Conservation (phyloP, 2,888 invertebrate genomes). For the Apodemia duryi region DNA sequence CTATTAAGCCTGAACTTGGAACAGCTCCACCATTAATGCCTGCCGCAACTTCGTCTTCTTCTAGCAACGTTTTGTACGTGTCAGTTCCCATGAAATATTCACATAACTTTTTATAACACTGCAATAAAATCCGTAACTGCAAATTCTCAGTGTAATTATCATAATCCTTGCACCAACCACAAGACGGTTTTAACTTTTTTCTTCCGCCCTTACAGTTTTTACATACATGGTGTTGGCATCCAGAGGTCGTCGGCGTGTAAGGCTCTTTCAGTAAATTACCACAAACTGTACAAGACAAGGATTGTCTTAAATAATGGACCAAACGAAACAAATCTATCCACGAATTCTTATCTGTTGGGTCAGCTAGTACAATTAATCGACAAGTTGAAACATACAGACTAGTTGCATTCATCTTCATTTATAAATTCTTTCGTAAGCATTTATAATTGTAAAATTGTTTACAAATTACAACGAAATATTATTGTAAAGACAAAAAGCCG, state of each 20-base stretch:
- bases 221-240: constrained; percentile 94
- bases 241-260: constrained; percentile 86
- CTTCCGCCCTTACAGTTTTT: constrained; percentile 90
- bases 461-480: constrained; percentile 64
- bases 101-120: constrained; percentile 94
- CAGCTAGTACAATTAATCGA: constrained; percentile 87
- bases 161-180: constrained; percentile 91
- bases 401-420: constrained; percentile 86
- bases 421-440: constrained; percentile 45
- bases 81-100: constrained; percentile 87
- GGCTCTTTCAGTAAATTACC: constrained; percentile 90
- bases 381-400: constrained; percentile 90
- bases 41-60: constrained; percentile 73
- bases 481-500: constrained; percentile 63
- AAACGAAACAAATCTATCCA: constrained; percentile 91
- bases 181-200: constrained; percentile 91
- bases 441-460: constrained; percentile 58
- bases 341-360: constrained; percentile 83
- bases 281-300: constrained; percentile 94
- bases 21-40: constrained; percentile 72
- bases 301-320: constrained; percentile 91
- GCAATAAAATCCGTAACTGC: constrained; percentile 87
- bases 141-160: constrained; percentile 90
- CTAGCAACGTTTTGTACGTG: constrained; percentile 81
- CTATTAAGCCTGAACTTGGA: constrained; percentile 81